phyloP scores from a whole-genome alignment of 2,797 vertebrate genomes.

The Hirundo rustica region DNA sequence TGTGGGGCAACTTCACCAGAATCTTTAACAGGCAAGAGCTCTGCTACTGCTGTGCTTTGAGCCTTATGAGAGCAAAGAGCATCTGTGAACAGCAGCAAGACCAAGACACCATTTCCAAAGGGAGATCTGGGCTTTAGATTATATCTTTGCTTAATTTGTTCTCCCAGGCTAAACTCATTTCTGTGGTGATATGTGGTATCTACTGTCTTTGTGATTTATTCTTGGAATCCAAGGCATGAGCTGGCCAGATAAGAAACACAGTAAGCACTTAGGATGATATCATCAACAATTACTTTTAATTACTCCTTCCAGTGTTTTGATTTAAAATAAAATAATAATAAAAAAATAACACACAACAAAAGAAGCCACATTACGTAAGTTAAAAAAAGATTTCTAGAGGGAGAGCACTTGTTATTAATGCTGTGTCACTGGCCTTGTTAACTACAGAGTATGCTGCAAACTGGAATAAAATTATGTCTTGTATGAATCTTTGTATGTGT shows the following conservation, averaged over 20 bases:
- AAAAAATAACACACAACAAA: neutral
- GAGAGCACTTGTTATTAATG: neutral
- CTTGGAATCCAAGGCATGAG: conserved; percentile 52
- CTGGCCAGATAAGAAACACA: conserved; percentile 52
- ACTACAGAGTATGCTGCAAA: neutral
- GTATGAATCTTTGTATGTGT: neutral
- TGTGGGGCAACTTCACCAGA: accelerated
- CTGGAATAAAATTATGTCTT: conserved; percentile 17
- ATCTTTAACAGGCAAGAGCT: neutral
- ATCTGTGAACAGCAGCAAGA: neutral
- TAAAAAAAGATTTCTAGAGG: neutral
- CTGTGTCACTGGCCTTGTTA: neutral
- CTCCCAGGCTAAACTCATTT: conserved; percentile 38
- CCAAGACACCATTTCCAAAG: neutral
- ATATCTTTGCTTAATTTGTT: conserved; percentile 50
- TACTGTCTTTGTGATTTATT: conserved; percentile 68
- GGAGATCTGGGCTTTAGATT: conserved; percentile 9
- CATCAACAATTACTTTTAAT: conserved; percentile 64
- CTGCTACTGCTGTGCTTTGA: neutral
- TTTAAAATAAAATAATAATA: neutral
- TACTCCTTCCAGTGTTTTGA: conserved; percentile 35
- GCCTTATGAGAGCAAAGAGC: neutral
- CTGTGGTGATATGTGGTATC: conserved; percentile 41
- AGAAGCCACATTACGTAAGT: neutral
- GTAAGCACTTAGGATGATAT: conserved; percentile 59